Percentiles rank a stretch among this genome's conserved stretches.
phyloP scores from a whole-genome alignment of 1,140 invertebrate species.

The Diachasmimorpha longicaudata region DNA sequence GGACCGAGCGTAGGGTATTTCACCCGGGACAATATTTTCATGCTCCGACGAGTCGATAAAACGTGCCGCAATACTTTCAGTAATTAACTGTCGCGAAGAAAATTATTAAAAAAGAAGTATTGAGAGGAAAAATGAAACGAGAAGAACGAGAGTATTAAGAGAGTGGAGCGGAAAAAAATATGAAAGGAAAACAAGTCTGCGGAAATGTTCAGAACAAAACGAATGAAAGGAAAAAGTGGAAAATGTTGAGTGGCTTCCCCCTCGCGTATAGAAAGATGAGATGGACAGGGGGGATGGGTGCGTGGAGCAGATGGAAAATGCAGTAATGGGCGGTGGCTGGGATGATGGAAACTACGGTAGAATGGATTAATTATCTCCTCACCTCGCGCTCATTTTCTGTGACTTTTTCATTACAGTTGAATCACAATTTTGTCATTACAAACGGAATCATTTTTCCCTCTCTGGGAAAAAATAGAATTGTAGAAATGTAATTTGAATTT shows the following conservation, averaged over 20 bases:
- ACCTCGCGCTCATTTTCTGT: constrained; percentile 25
- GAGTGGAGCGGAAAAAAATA: constrained; percentile 15
- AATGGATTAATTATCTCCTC: constrained; percentile 42
- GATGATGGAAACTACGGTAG: constrained; percentile 26
- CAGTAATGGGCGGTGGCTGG: constrained; percentile 23
- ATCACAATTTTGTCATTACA: neutral
- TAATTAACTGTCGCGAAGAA: constrained; percentile 49
- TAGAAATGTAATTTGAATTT: neutral
- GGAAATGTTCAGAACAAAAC: constrained; percentile 8
- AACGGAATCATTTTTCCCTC: neutral
- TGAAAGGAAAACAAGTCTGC: constrained; percentile 5
- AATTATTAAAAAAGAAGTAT: neutral
- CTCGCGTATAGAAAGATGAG: constrained; percentile 24
- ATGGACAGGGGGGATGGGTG: constrained; percentile 23
- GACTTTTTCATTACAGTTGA: constrained; percentile 24
- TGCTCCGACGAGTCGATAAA: constrained; percentile 49
- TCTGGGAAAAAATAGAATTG: neutral
- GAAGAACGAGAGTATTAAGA: neutral
- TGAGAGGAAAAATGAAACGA: neutral
- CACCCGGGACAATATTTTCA: constrained; percentile 47
- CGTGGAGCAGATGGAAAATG: neutral
- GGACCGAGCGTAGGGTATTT: constrained; percentile 34
- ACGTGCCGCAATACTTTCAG: constrained; percentile 47
- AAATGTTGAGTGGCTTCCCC: constrained; percentile 44
- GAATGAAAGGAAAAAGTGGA: constrained; percentile 19